phyloP scores from a whole-genome alignment of 1,140 invertebrate genomes.

The Ylistrum balloti region DNA sequence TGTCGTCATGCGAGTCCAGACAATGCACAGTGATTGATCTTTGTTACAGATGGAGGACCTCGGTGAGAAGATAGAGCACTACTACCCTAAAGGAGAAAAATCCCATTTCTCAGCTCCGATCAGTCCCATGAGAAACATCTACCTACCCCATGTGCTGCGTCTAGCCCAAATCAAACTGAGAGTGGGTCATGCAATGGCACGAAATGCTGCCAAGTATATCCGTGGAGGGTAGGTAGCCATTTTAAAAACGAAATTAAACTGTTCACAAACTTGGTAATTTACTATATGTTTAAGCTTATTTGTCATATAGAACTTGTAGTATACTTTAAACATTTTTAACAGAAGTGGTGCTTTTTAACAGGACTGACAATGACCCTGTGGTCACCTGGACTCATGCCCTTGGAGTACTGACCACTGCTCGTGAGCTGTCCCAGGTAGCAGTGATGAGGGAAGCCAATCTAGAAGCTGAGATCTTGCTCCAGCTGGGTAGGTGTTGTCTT shows the following conservation, averaged over 20 bases:
- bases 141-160: constrained; percentile 72
- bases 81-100: constrained; percentile 67
- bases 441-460: constrained; percentile 71
- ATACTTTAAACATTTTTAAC: too few relatives aligned
- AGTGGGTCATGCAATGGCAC: constrained; percentile 78
- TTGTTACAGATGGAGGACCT: constrained; percentile 75
- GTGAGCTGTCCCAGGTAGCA: constrained; percentile 73
- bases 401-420: constrained; percentile 78
- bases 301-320: too few relatives aligned
- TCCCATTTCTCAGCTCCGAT: constrained; percentile 68
- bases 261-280: too few relatives aligned
- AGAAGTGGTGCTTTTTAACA: too few relatives aligned
- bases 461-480: constrained; percentile 79
- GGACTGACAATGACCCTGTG: constrained; percentile 66
- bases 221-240: constrained; percentile 67
- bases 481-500: constrained; percentile 71
- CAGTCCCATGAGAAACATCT: constrained; percentile 79
- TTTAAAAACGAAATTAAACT: too few relatives aligned
- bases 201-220: constrained; percentile 73
- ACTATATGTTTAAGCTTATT: too few relatives aligned
- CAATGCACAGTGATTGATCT: background rate
- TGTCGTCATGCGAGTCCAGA: too few relatives aligned
- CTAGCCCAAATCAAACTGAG: constrained; percentile 79
- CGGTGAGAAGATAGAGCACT: constrained; percentile 78
- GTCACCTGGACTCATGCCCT: constrained; percentile 66